A percentile compares a stretch with the other conserved stretches of the same genome.
phyloP scores from a whole-genome alignment of 2,797 vertebrate genomes.

The Gila robusta region DNA sequence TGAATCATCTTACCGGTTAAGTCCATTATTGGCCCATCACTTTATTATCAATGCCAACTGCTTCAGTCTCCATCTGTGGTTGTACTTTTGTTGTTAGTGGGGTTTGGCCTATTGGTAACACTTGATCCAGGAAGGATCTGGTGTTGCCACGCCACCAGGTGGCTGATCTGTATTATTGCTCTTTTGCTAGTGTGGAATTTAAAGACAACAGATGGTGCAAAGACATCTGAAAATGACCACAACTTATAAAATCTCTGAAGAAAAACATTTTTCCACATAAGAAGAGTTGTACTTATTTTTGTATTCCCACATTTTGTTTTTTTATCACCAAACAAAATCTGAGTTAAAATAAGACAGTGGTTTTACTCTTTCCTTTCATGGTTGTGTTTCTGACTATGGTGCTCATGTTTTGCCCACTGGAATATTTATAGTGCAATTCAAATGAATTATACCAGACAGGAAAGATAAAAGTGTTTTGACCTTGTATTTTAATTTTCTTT shows the following conservation, averaged over 20 bases:
- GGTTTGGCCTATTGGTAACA: background rate
- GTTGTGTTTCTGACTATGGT: conserved; percentile 18
- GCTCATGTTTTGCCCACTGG: conserved; percentile 13
- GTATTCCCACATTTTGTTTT: conserved; percentile 60
- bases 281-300: conserved; percentile 61
- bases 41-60: conserved; percentile 20
- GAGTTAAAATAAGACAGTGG: conserved; percentile 6
- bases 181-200: conserved; percentile 45
- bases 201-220: conserved; percentile 31
- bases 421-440: conserved; percentile 30
- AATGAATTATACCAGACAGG: conserved; percentile 43
- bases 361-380: conserved; percentile 40
- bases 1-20: conserved; percentile 6
- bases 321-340: conserved; percentile 59
- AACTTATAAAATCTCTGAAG: conserved; percentile 32
- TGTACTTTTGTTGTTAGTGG: conserved; percentile 6
- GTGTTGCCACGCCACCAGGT: conserved; percentile 77
- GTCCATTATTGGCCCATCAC: background rate
- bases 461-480: conserved; percentile 22
- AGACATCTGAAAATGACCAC: conserved; percentile 22
- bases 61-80: conserved; percentile 12
- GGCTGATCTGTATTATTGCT: conserved; percentile 65
- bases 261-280: conserved; percentile 69
- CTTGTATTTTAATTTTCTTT: background rate
- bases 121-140: conserved; percentile 38